phyloP scores from a whole-genome alignment of 2,888 invertebrate species.

The Heliconius ethilla region DNA sequence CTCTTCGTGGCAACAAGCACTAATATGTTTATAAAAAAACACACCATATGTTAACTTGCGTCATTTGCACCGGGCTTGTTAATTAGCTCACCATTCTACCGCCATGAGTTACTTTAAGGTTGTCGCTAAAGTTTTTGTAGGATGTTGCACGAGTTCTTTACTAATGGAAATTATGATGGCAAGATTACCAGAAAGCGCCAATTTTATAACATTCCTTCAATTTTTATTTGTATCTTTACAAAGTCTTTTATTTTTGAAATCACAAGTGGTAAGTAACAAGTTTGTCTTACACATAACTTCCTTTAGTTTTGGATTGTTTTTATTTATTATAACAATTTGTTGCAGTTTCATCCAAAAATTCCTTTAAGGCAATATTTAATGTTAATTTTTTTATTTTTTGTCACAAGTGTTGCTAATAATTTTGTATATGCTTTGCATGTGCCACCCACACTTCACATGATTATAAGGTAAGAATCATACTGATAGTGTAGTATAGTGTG shows the following conservation, averaged over 20 bases:
- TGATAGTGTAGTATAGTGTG: neutral
- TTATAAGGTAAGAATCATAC: conserved; percentile 65
- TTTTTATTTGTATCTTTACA: conserved; percentile 69
- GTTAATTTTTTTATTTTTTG: conserved; percentile 70
- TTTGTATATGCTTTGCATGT: conserved; percentile 78
- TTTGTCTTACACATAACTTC: neutral
- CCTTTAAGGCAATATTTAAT: conserved; percentile 69
- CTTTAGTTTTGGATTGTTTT: neutral
- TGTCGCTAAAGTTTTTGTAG: conserved; percentile 64
- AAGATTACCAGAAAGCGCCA: conserved; percentile 63
- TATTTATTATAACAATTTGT: conserved; percentile 45
- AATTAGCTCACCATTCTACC: neutral
- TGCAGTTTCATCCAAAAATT: conserved; percentile 73
- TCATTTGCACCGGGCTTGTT: conserved; percentile 2
- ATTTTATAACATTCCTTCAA: conserved; percentile 73
- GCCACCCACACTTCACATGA: conserved; percentile 77
- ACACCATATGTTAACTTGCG: neutral
- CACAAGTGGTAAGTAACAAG: conserved; percentile 56
- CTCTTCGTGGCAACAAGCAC: conserved; percentile 20
- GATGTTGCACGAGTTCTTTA: conserved; percentile 71
- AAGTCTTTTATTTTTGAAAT: conserved; percentile 57
- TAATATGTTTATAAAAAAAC: neutral
- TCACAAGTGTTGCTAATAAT: conserved; percentile 75
- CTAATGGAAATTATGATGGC: conserved; percentile 76
- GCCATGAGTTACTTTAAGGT: conserved; percentile 8